Conservation (phyloP, 2,888 invertebrate species). For the Ethmia dodecea region DNA sequence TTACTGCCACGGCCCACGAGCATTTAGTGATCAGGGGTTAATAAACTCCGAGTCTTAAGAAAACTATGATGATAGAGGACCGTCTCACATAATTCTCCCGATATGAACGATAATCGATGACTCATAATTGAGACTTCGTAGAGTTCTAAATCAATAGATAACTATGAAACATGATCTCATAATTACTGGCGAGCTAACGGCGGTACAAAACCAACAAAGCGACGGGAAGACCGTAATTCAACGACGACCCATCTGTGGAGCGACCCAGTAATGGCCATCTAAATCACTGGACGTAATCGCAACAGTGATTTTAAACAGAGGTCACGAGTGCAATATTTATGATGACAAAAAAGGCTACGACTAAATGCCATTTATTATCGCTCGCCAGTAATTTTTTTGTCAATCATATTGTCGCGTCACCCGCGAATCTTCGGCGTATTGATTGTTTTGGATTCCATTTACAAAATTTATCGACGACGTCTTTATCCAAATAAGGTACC, state of each 20-base stretch:
- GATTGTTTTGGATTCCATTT: constrained; percentile 38
- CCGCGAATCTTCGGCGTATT: constrained; percentile 27
- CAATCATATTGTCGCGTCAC: constrained; percentile 47
- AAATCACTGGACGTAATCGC: constrained; percentile 69
- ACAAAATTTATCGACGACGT: constrained; percentile 28
- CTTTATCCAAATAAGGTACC: constrained; percentile 31
- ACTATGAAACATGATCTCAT: constrained; percentile 70
- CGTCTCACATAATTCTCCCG: constrained; percentile 54
- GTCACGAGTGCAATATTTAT: constrained; percentile 67
- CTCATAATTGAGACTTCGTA: constrained; percentile 66
- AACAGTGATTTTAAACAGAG: constrained; percentile 63
- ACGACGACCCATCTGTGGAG: constrained; percentile 56
- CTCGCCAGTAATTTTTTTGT: constrained; percentile 37
- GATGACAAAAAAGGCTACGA: constrained; percentile 50
- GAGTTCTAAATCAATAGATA: constrained; percentile 67
- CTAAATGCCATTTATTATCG: constrained; percentile 43
- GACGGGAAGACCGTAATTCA: constrained; percentile 64
- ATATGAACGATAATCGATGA: constrained; percentile 57
- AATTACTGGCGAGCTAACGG: constrained; percentile 57
- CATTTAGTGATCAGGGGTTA: constrained; percentile 38
- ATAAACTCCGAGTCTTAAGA: constrained; percentile 39
- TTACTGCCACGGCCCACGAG: constrained; percentile 17
- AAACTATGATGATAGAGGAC: constrained; percentile 50
- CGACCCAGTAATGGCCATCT: constrained; percentile 62
- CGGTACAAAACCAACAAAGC: constrained; percentile 64